These are phyloP conservation scores for Turnix velox DNA, from an alignment of 2,113 vertebrate genomes.

Conservation along the genomic window DNA sequence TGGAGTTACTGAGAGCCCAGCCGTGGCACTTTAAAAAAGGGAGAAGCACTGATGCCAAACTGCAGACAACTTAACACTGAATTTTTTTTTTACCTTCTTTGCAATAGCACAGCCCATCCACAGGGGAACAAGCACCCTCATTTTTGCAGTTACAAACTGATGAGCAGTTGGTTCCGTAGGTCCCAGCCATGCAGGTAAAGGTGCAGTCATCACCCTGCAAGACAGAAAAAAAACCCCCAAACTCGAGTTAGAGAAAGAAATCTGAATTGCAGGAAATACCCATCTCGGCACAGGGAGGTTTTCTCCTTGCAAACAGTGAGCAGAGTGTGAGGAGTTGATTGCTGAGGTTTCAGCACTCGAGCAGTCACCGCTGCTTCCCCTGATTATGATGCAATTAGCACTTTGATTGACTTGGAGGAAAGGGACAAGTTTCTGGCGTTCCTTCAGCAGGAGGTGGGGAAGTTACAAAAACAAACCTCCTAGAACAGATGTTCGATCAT, in stretches of 20 bases:
- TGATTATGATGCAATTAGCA: constrained; percentile 55
- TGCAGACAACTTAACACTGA: background rate
- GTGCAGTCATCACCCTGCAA: constrained; percentile 89
- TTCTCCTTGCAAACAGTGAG: background rate
- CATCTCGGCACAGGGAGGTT: background rate
- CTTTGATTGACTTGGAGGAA: constrained; percentile 59
- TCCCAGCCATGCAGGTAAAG: constrained; percentile 79
- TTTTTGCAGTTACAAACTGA: constrained; percentile 89
- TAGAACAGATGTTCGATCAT: constrained; percentile 69
- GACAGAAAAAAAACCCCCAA: background rate
- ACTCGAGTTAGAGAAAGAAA: constrained; percentile 16
- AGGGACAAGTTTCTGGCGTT: constrained; percentile 54
- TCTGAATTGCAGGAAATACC: background rate
- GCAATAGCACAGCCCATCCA: constrained; percentile 91
- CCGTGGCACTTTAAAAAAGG: background rate
- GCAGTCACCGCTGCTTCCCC: constrained; percentile 19
- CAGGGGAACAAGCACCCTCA: constrained; percentile 82
- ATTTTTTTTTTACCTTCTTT: constrained; percentile 82
- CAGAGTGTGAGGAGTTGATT: constrained; percentile 14
- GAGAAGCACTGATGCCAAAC: background rate
- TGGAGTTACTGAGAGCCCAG: background rate
- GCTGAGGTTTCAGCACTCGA: constrained; percentile 36
- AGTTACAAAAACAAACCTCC: constrained; percentile 66
- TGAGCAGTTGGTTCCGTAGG: constrained; percentile 87
- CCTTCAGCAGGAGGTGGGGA: constrained; percentile 56